Conservation (phyloP, 2,797 vertebrate species). For the Thripadectes ignobilis region DNA sequence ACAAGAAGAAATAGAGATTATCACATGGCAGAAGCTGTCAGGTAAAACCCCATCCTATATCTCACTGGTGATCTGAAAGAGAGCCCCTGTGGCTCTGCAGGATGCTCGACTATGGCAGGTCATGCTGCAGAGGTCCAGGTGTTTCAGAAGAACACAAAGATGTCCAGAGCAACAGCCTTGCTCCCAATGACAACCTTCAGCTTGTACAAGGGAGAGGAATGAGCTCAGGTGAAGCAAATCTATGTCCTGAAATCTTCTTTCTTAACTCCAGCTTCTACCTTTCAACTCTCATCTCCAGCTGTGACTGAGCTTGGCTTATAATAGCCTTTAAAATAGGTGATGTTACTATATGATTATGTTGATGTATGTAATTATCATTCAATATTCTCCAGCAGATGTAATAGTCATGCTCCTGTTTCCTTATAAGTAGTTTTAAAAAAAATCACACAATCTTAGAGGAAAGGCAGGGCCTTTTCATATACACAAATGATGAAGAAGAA, state of each 20-base stretch:
- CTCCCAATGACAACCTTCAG: neutral
- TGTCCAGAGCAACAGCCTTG: neutral
- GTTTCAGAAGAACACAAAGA: constrained; percentile 1
- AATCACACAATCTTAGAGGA: neutral
- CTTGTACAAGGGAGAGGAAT: neutral
- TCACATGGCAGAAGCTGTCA: neutral
- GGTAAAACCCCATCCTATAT: neutral
- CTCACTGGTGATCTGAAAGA: neutral
- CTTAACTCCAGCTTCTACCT: neutral
- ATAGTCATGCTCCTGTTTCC: neutral
- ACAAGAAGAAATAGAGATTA: constrained; percentile 32
- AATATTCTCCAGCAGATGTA: neutral
- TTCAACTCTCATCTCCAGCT: neutral
- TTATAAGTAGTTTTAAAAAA: constrained; percentile 29
- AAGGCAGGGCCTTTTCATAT: neutral
- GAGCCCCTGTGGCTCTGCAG: neutral
- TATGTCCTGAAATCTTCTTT: neutral
- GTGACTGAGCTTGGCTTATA: neutral
- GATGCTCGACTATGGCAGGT: neutral
- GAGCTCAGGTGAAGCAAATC: neutral
- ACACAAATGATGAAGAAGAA: neutral
- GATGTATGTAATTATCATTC: neutral
- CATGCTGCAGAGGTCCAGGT: neutral
- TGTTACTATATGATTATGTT: neutral
- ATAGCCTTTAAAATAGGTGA: neutral